Conservation (phyloP, 2,888 invertebrate species). For the Oscheius myriophilus region DNA sequence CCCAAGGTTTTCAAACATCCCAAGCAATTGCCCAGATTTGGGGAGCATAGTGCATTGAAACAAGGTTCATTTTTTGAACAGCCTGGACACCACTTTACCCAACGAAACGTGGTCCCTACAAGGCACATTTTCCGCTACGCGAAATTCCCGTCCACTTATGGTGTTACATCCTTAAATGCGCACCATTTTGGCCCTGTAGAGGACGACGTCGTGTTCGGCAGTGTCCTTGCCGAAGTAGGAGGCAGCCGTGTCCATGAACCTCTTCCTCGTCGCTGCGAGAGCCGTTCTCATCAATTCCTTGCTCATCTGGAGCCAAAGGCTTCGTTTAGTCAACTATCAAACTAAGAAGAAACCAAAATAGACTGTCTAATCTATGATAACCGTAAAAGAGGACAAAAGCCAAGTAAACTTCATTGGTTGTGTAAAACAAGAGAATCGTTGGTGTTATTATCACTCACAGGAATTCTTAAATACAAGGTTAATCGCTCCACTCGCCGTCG, state of each 20-base stretch:
- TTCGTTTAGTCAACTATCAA: no score
- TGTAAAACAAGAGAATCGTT: background rate
- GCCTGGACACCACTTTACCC: no score
- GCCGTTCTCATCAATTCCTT: conserved; percentile 9
- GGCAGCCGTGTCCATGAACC: conserved; percentile 16
- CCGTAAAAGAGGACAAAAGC: background rate
- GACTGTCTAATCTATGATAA: background rate
- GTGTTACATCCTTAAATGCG: background rate
- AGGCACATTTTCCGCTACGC: no score
- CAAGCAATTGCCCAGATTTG: no score
- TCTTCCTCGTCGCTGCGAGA: conserved; percentile 9
- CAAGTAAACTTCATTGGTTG: background rate
- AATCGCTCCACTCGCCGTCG: conserved; percentile 55
- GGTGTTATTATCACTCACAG: background rate
- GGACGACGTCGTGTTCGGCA: conserved; percentile 29
- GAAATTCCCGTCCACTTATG: no score
- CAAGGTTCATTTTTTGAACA: no score
- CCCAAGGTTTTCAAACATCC: no score
- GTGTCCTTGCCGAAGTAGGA: conserved; percentile 16
- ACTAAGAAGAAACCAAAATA: conserved; percentile 1
- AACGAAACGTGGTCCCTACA: no score
- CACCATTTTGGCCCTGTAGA: conserved; percentile 28
- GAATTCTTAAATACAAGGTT: background rate
- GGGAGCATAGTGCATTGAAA: no score
- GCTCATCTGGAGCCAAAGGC: conserved; percentile 22